These are phyloP conservation scores for Perca schrenkii DNA, from an alignment of 2,113 vertebrate species.

Conservation along the genomic window DNA sequence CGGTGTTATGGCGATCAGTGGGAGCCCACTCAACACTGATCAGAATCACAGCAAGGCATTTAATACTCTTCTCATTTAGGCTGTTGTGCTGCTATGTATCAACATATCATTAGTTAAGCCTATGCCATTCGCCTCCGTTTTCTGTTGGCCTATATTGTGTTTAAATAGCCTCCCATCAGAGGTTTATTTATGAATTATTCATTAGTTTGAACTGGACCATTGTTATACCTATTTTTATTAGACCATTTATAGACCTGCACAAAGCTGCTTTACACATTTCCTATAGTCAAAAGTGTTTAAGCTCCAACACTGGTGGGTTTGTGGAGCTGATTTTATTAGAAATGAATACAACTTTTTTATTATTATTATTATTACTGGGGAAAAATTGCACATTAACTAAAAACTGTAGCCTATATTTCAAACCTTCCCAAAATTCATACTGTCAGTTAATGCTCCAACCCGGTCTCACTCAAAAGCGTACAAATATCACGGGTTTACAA, in stretches of 20 bases:
- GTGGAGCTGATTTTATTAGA: background rate
- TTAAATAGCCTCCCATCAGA: conserved; percentile 23
- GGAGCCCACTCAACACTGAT: background rate
- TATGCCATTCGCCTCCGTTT: background rate
- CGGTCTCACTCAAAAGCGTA: too few relatives aligned
- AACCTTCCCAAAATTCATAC: background rate
- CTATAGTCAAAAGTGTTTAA: background rate
- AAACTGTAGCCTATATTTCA: background rate
- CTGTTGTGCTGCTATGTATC: background rate
- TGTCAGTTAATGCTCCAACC: too few relatives aligned
- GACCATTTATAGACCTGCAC: background rate
- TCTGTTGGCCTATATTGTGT: background rate
- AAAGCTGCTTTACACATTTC: conserved; percentile 14
- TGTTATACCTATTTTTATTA: background rate
- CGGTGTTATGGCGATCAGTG: background rate
- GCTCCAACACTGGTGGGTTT: background rate
- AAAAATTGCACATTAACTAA: background rate
- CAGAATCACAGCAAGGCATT: background rate
- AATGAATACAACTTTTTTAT: background rate
- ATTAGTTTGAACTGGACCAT: conserved; percentile 11
- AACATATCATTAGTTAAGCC: background rate
- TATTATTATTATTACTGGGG: background rate
- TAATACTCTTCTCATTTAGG: too few relatives aligned
- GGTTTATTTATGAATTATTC: conserved; percentile 55
- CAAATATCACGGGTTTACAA: too few relatives aligned